Base-by-base conservation (phyloP, 2,888 invertebrate genomes). In the Caenorhabditis japonica region DNA sequence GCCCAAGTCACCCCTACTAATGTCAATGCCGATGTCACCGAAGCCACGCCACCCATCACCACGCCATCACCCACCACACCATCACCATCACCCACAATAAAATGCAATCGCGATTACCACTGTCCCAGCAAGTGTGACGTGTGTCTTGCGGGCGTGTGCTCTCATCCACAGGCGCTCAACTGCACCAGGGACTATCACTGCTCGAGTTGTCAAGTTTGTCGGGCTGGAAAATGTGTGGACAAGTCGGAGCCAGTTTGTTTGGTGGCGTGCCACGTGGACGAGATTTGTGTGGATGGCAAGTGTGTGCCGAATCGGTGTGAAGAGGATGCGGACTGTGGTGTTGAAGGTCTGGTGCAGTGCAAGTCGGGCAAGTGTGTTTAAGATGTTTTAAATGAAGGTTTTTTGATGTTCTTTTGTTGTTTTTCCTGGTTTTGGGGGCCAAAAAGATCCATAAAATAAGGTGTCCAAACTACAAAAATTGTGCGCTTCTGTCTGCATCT, bases 151-250 rank as follows among this genome's bases (percentile, higher is more conserved):
- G 66, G 66, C 41, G 36, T 56, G 12, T 66, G 66, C 41, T 43
- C 49, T n/a, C 66, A 66, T 38, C 34, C 39, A 15, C 15, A 23
- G 10, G 36, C 36, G n/a, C 43, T 51, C 7, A 44, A 19, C 27
- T 66, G 66, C 30, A 19, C 66, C 4, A 38, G 66, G 4, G 66
- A 66, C 34, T 66, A 66, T 30, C 66, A 66, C 19, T 66, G 66
- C 25, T 34, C 51, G n/a, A 4, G 33, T 2, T 66, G 66, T 30
- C 43, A 66, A 44, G 56, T 56, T 0, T 66, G 66, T 21, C 56
- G 49, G 1, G 33, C 41, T 4, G 56, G 66, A 12, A 43, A 43
- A 5, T 66, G 66, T 15, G n/a, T 49, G 30, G 39, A 49, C 13
- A 2, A 36, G 13, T 30, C 36, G n/a, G 38, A 33, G 15, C 56